Base-by-base conservation (phyloP, 2,888 invertebrate genomes). In the Rhyacophila evoluta region DNA sequence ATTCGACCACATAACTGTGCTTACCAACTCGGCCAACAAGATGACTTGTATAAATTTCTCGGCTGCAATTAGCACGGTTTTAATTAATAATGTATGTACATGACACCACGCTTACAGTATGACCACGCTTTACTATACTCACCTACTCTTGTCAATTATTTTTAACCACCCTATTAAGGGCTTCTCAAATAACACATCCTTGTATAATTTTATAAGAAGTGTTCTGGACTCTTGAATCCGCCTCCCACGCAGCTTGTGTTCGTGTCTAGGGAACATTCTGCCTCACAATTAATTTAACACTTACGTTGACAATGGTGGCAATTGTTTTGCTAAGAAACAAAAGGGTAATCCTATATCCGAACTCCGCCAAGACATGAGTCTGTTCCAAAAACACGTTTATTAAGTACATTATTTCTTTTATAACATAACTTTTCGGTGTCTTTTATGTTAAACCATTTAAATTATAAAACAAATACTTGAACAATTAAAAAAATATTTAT, bases 161-260 rank as follows among this genome's bases (percentile, higher is more conserved):
- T 55, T 41, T 41, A 25, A 72, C 29, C 41, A 72, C 3, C 10
- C 71, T 41, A 15, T 71, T 71, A 55, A 71, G 39, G n/a, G 1
- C 29, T 71, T 76, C 33, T 76, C 76, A 15, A 33, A 55, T 76
- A 55, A 41, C 71, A 15, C 41, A 10, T 38, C 71, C 71, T 37
- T 41, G 76, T 36, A 70, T 29, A 29, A 41, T 19, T 41, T 29
- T 28, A 19, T 71, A 27, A 41, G 41, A 12, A 55, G 55, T 55
- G 55, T 55, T 55, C 55, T 55, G 55, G 25, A 55, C 19, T 19
- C 38, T 39, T 38, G 19, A 29, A 27, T 41, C 19, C 33, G 38
- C 77, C 79, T 80, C 80, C 74, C 77, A 72, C 75, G 72, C 28
- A 4, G 71, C 55, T 55, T n/a, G 27, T 11, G 73, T 75, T 81